Evolutionary conservation across 2,888 invertebrate species (phyloP).

Genomic region (Campoplex nolae): DNA sequence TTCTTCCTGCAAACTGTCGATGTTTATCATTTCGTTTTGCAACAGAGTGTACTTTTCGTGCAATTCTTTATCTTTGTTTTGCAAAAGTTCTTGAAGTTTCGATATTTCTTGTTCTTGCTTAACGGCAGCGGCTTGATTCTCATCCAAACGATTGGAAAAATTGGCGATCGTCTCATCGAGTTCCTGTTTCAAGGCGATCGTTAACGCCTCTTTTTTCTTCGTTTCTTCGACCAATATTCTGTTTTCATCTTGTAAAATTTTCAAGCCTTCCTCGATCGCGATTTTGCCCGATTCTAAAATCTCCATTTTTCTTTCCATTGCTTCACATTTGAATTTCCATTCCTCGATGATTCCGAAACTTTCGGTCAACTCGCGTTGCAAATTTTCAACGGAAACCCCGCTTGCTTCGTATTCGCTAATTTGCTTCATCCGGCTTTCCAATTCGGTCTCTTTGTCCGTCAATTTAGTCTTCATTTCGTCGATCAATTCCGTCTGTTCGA

Average conservation of each 20-base stretch:
- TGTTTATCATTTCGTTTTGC: constrained; percentile 75
- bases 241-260: constrained; percentile 84
- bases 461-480: constrained; percentile 87
- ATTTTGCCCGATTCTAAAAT: constrained; percentile 83
- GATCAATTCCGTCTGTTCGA: constrained; percentile 86
- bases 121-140: constrained; percentile 65
- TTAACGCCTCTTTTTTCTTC: constrained; percentile 73
- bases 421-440: constrained; percentile 84
- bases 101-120: constrained; percentile 75
- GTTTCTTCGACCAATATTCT: constrained; percentile 75
- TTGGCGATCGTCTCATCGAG: constrained; percentile 84
- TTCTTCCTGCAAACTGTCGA: constrained; percentile 83
- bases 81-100: constrained; percentile 80
- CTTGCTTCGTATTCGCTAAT: constrained; percentile 70
- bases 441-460: constrained; percentile 81
- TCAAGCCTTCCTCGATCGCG: constrained; percentile 85
- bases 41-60: constrained; percentile 74
- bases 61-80: constrained; percentile 84
- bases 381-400: constrained; percentile 58
- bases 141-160: constrained; percentile 82
- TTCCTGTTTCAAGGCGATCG: constrained; percentile 82
- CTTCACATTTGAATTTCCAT: constrained; percentile 77
- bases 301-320: constrained; percentile 78
- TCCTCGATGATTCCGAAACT: constrained; percentile 78
- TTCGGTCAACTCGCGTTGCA: constrained; percentile 76